Evolutionary conservation across 2,888 invertebrate genomes (phyloP), one percentile per base, ranked within the genome.

Genomic region (Hydrotaea diabolus): DNA sequence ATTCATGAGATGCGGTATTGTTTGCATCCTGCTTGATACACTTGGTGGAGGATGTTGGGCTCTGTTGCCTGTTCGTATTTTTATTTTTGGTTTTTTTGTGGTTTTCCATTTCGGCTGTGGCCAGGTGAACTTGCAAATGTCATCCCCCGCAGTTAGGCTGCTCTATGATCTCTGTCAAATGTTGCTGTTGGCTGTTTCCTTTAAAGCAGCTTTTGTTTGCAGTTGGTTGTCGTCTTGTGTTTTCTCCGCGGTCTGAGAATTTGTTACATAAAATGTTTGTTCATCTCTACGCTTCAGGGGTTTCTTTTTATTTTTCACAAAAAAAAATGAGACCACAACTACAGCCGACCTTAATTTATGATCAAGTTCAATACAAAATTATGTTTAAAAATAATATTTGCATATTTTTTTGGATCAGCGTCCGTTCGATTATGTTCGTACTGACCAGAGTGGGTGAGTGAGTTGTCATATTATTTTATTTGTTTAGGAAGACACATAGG

Each of bases 111-210:
- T 62, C 62, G 71, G 79, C 82, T 53, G 64, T 76, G 79, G 71
- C 85, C 85, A 85, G 85, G 85, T 85, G 85, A 85, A 85, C 82
- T 85, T 74, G 82, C 85, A 86, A 83, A 86, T 86, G 85, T 86
- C 85, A 84, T 84, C 86, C 84, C 86, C 86, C 84, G 86, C 84
- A 86, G 86, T 86, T 84, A 85, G 62, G 82, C 79, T 85, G 85
- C 85, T 80, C 85, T 85, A 85, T 82, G 85, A 82, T 85, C 85
- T 82, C 79, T 82, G 85, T 77, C 82, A 85, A 82, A 85, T 85
- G 85, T 85, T 82, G 82, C 78, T 76, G 79, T 11, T 23, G 15
- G 15, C 13, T n/a, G 49, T 49, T 49, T 46, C 69, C 13, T 39
- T 39, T 64, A 17, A 55, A 31, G n/a, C n/a, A 36, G 31, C 64